phyloP scores from a whole-genome alignment of 2,113 vertebrate genomes.

The Dasyornis broadbenti region DNA sequence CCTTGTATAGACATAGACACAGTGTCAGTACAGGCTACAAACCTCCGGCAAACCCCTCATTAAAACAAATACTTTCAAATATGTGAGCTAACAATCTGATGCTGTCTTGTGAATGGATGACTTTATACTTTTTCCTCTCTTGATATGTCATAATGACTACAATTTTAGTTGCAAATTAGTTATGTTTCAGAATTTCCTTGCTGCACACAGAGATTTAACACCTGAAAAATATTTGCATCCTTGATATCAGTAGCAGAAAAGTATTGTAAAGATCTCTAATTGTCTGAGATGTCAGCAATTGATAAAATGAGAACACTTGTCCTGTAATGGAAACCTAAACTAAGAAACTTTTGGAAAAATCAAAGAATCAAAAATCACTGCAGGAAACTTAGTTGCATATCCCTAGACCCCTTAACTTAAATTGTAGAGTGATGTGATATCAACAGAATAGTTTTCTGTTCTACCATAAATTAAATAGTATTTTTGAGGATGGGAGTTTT shows the following conservation, averaged over 20 bases:
- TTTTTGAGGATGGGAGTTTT: not conserved
- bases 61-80: not conserved
- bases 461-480: not conserved
- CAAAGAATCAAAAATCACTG: not conserved
- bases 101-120: not conserved
- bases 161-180: not conserved
- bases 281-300: not conserved
- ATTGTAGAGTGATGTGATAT: not conserved
- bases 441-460: not conserved
- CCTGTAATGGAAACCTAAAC: not conserved
- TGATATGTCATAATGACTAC: not conserved
- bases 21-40: not conserved
- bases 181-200: not conserved
- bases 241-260: not conserved
- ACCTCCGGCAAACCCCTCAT: not conserved
- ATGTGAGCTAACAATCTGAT: not conserved
- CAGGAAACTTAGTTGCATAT: not conserved
- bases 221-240: not conserved
- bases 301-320: not conserved
- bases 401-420: not conserved
- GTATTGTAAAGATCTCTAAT: not conserved
- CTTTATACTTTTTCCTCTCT: not conserved
- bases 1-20: not conserved
- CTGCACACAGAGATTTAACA: not conserved
- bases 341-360: not conserved